Evolutionary conservation across 2,113 vertebrate species (phyloP).

Genomic region (Bos javanicus): DNA sequence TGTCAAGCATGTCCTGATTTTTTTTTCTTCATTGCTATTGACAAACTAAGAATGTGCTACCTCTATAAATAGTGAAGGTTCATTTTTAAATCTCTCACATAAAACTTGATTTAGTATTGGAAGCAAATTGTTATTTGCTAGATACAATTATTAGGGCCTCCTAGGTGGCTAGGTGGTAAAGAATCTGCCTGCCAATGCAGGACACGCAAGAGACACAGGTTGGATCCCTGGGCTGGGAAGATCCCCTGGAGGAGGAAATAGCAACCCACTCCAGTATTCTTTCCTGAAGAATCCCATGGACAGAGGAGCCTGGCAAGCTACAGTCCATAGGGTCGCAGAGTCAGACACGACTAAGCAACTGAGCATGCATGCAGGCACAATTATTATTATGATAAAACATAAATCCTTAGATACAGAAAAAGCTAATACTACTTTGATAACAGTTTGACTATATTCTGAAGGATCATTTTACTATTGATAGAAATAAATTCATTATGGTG

Average conservation of each 20-base stretch:
- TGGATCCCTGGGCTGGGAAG: background rate
- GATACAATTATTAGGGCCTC: background rate
- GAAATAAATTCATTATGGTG: background rate
- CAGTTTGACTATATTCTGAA: background rate
- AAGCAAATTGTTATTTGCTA: background rate
- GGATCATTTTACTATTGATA: background rate
- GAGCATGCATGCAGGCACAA: background rate
- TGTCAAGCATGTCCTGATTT: background rate
- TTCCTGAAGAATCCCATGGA: background rate
- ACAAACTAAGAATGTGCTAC: background rate
- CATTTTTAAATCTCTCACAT: background rate
- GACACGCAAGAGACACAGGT: background rate
- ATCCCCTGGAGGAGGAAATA: background rate
- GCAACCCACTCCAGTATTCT: background rate
- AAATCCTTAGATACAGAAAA: background rate
- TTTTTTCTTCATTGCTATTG: background rate
- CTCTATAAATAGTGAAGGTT: background rate
- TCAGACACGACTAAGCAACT: background rate
- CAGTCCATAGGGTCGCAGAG: background rate
- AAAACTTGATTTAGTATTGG: background rate
- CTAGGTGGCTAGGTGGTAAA: background rate
- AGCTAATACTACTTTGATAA: background rate
- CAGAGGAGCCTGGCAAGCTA: background rate
- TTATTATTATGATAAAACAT: background rate
- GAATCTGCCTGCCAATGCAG: background rate